A percentile compares a stretch with the other conserved stretches of the same genome.
These are phyloP conservation scores for Poecilia picta DNA, from an alignment of 2,797 vertebrate genomes.

Conservation along the genomic window DNA sequence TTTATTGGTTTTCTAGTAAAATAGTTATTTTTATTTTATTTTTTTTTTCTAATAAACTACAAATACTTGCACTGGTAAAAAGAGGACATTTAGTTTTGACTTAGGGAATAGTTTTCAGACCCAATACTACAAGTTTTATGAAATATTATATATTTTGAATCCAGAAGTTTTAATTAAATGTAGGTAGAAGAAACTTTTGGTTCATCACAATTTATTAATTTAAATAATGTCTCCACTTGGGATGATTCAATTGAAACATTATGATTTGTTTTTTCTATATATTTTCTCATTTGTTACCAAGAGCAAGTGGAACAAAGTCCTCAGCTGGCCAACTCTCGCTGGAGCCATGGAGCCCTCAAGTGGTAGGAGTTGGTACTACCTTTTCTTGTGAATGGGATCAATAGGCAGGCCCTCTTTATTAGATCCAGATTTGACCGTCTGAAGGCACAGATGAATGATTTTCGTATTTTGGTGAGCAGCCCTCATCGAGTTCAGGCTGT, in stretches of 20 bases:
- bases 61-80: constrained; percentile 44
- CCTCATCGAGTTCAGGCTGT: constrained; percentile 85
- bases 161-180: neutral
- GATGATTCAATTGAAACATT: neutral
- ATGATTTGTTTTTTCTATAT: neutral
- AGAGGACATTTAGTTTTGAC: constrained; percentile 1
- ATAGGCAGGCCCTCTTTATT: constrained; percentile 83
- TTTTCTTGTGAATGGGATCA: constrained; percentile 73
- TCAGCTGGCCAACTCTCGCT: constrained; percentile 44
- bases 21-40: neutral
- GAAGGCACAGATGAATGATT: constrained; percentile 88
- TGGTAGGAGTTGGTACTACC: constrained; percentile 51
- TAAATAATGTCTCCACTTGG: neutral
- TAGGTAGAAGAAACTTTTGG: neutral
- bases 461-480: constrained; percentile 86
- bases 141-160: neutral
- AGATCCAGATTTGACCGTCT: constrained; percentile 87
- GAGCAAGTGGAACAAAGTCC: constrained; percentile 12
- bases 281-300: neutral
- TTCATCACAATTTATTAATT: neutral
- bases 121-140: neutral
- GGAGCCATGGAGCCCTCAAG: constrained; percentile 82
- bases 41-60: constrained; percentile 28
- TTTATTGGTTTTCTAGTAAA: constrained; percentile 8
- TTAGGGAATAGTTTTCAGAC: neutral